These are phyloP conservation scores for Dipodomys merriami DNA, from an alignment of 2,113 vertebrate genomes.

Conservation along the genomic window DNA sequence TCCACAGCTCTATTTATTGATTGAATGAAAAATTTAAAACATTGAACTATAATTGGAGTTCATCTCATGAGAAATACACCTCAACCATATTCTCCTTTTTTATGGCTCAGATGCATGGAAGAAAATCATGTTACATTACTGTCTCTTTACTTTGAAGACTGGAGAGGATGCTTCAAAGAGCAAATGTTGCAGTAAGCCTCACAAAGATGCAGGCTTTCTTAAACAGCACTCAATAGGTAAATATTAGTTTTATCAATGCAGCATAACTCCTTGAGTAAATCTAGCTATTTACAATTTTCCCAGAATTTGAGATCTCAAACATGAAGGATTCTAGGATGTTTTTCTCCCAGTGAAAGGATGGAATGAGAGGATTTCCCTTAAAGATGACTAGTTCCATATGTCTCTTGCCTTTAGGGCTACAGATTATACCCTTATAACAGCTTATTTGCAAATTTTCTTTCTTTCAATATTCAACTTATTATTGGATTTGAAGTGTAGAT, in stretches of 20 bases:
- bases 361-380: not conserved
- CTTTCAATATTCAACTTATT: not conserved
- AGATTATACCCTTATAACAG: not conserved
- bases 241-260: slow-evolving; percentile 27
- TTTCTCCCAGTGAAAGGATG: not conserved
- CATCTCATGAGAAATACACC: not conserved
- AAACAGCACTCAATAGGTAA: slow-evolving; percentile 30
- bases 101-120: not conserved
- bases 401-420: not conserved
- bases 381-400: not conserved
- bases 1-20: not conserved
- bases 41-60: not conserved
- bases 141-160: not conserved
- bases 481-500: not conserved
- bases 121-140: not conserved
- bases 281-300: slow-evolving; percentile 10
- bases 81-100: not conserved
- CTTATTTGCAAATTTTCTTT: not conserved
- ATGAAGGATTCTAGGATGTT: not conserved
- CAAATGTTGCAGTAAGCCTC: not conserved
- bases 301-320: slow-evolving; percentile 48
- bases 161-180: not conserved
- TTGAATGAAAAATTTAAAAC: not conserved
- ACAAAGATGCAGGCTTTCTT: not conserved
- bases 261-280: not conserved